Evolutionary conservation across 2,113 vertebrate genomes (phyloP).

Genomic region (Leptosomus discolor): DNA sequence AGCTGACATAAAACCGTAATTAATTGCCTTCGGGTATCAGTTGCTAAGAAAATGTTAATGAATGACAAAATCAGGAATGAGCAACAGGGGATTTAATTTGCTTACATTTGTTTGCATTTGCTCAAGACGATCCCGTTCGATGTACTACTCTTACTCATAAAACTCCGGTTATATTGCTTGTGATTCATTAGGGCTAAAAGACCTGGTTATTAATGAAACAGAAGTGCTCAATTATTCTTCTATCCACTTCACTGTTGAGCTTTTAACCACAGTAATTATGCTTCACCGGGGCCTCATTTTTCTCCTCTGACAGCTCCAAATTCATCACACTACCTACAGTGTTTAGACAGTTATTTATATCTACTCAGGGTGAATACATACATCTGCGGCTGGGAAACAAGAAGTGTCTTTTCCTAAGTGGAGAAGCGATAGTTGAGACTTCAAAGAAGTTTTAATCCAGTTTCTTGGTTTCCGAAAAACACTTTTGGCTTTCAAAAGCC

Average conservation of each 20-base stretch:
- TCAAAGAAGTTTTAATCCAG: constrained; percentile 37
- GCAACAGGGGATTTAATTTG: constrained; percentile 30
- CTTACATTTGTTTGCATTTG: constrained; percentile 9
- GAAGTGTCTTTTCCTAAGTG: not conserved
- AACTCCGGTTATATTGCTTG: not conserved
- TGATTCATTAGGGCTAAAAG: constrained; percentile 49
- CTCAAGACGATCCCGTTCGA: not conserved
- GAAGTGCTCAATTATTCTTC: constrained; percentile 65
- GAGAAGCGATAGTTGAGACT: not conserved
- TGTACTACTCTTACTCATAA: not conserved
- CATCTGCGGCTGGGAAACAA: constrained; percentile 21
- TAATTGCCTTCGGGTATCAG: constrained; percentile 18
- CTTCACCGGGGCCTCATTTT: not conserved
- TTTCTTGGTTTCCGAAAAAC: constrained; percentile 27
- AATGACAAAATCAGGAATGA: not conserved
- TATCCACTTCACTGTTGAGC: constrained; percentile 18
- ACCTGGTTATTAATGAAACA: constrained; percentile 55
- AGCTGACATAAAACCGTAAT: constrained; percentile 10
- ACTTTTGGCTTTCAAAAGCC: constrained; percentile 44
- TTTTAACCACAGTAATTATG: constrained; percentile 55
- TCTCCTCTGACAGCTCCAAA: constrained; percentile 48
- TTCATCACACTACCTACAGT: constrained; percentile 57
- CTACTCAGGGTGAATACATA: constrained; percentile 2
- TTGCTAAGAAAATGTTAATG: constrained; percentile 39
- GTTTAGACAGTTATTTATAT: constrained; percentile 63